These are phyloP conservation scores for Prionailurus bengalensis DNA, from an alignment of 2,113 vertebrate species.

Conservation along the genomic window DNA sequence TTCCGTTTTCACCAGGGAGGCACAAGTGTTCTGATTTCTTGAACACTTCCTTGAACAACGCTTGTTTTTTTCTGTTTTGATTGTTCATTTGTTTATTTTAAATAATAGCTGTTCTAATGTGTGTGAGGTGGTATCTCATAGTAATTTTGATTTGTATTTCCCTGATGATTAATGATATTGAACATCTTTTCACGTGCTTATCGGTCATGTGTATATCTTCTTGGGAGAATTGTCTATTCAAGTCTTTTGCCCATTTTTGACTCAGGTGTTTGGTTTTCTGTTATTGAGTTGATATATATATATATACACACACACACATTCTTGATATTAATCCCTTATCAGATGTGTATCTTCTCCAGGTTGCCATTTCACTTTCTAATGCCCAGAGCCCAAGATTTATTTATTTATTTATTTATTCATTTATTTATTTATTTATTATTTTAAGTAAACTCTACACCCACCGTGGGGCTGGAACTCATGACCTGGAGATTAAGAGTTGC, in stretches of 20 bases:
- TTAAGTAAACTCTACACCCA: neutral
- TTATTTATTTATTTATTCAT: neutral
- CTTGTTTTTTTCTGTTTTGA: neutral
- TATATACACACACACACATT: neutral
- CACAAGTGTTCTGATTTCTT: neutral
- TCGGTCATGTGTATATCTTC: neutral
- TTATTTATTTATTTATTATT: neutral
- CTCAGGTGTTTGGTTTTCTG: neutral
- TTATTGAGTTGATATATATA: neutral
- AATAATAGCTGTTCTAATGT: neutral
- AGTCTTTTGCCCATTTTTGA: neutral
- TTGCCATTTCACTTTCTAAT: neutral
- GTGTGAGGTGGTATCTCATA: neutral
- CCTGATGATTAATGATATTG: neutral
- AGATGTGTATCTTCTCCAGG: neutral
- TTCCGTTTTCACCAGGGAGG: neutral
- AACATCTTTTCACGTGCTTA: neutral
- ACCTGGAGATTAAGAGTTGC: neutral
- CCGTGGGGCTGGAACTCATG: neutral
- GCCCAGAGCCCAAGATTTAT: neutral
- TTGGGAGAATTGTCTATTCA: neutral
- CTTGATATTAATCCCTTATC: neutral
- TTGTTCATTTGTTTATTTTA: neutral
- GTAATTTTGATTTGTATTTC: neutral
- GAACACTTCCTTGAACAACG: neutral